Evolutionary conservation across 2,113 vertebrate genomes (phyloP), one percentile per base, ranked within the genome.

Genomic region (Carassius auratus): DNA sequence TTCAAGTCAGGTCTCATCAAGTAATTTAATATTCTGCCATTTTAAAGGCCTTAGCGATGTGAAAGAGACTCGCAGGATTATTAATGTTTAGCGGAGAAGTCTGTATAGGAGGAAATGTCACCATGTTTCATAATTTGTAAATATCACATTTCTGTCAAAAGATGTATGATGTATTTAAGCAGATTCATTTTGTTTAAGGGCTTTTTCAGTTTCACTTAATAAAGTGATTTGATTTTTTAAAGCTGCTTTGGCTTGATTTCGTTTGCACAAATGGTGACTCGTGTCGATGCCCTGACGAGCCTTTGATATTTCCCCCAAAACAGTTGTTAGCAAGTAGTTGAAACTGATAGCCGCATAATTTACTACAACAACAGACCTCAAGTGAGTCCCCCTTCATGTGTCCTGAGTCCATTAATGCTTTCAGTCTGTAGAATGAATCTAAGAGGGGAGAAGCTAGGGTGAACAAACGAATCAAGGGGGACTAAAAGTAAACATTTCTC

Each of bases 201-300:
- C 93, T 93, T 94, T 94, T 86, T 96, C 96, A 95, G 95, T 94
- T 92, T 96, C 95, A 95, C 95, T 92, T 93, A 97, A 97, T 97
- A 97, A 97, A 97, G 95, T 93, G 92, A 93, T 95, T 96, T 84
- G 85, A 84, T 91, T 92, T 92, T 85, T 91, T 74, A 89, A 82
- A 30, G 45, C 78, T 48, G 59, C 38, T 73, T 83, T 71, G 64
- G 30, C 21, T 57, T 79, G 17, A n/a, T 73, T 55, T 42, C 52
- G 30, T 76, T 82, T 69, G 13, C 19, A 73, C 81, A 83, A 83
- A 83, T 74, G 81, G 81, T 42, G 68, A 17, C 33, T 30, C 30
- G 59, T 26, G 48, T 76, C 48, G 0, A 19, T 33, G 23, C 48
- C 14, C 75, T 4, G 75, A 30, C 4, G 23, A 57, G 8, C 8